phyloP scores from a whole-genome alignment of 2,797 vertebrate species.

The Acestrorhynchus altus region DNA sequence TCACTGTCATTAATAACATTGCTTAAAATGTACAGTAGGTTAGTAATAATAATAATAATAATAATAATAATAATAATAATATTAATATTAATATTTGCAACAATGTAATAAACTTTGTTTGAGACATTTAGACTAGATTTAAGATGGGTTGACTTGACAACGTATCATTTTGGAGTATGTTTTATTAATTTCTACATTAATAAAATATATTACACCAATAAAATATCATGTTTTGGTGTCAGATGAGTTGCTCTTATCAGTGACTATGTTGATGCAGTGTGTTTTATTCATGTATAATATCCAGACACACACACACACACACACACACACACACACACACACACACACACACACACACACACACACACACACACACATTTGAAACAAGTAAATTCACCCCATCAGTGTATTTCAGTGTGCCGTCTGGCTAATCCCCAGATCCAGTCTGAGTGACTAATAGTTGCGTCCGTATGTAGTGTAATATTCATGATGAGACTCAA shows the following conservation, averaged over 20 bases:
- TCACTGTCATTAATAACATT: no score
- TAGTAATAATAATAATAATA: no score
- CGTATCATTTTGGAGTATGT: no score
- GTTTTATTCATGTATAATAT: not conserved
- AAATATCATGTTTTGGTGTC: not conserved
- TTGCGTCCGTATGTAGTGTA: slow-evolving; percentile 18
- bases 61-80: no score
- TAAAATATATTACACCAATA: no score
- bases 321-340: not conserved
- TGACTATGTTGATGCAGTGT: not conserved
- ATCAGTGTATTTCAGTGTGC: slow-evolving; percentile 4
- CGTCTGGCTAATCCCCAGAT: slow-evolving; percentile 39
- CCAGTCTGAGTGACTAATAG: slow-evolving; percentile 23
- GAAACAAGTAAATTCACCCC: not conserved
- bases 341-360: not conserved
- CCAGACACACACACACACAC: no score
- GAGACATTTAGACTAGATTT: no score
- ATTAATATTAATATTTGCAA: no score
- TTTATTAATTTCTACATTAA: not conserved
- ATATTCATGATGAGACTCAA: slow-evolving; percentile 32
- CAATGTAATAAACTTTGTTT: no score
- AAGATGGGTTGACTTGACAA: no score
- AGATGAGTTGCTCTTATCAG: not conserved
- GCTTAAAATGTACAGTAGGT: no score
- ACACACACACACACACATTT: not conserved